Conservation (phyloP, 2,888 invertebrate genomes). For the Copidosoma aretas region DNA sequence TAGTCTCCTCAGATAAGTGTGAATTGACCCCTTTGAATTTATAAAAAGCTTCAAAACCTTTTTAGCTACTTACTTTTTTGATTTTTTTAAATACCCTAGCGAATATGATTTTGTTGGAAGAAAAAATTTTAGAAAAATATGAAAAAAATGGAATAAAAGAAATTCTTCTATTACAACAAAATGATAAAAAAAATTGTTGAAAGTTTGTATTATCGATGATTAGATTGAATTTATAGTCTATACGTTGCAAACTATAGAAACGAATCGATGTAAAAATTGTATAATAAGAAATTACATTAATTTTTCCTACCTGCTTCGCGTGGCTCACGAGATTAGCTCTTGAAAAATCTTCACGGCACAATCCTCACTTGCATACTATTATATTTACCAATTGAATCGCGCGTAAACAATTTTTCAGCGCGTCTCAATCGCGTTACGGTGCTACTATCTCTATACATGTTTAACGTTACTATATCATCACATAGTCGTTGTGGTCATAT, state of each 20-base stretch:
- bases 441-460: conserved; percentile 32
- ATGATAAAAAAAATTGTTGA: no score
- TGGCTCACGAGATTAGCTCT: conserved; percentile 24
- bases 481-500: conserved; percentile 28
- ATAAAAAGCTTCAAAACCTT: no score
- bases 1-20: conserved; percentile 31
- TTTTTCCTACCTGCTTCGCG: conserved; percentile 15
- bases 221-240: conserved; percentile 9
- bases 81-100: no score
- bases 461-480: conserved; percentile 28
- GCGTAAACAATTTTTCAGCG: neutral
- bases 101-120: no score
- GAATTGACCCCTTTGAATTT: conserved; percentile 14
- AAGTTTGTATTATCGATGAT: no score
- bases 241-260: conserved; percentile 14
- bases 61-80: no score
- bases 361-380: conserved; percentile 14
- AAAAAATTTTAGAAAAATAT: no score
- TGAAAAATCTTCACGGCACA: conserved; percentile 23
- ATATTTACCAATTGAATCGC: neutral
- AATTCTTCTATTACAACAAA: no score
- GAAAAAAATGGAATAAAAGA: no score
- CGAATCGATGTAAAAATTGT: conserved; percentile 28
- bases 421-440: conserved; percentile 29
- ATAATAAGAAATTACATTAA: conserved; percentile 17